These are phyloP conservation scores for Phylloscopus trochiloides DNA, from an alignment of 2,113 vertebrate genomes.

Conservation along the genomic window DNA sequence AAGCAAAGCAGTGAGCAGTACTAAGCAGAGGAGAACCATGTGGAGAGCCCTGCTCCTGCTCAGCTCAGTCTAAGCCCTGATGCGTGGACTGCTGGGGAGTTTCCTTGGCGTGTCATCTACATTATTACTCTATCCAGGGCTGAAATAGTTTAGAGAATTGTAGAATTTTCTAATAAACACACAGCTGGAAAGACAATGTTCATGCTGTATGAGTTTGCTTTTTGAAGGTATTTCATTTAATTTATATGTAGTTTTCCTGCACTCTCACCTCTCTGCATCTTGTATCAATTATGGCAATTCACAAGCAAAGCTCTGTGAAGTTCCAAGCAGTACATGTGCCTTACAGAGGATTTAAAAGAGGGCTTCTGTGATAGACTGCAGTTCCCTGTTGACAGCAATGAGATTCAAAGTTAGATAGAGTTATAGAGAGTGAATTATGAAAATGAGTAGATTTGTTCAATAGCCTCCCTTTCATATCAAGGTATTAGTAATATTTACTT, in stretches of 20 bases:
- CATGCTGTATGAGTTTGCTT: not conserved
- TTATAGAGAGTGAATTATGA: not conserved
- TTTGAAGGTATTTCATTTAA: not conserved
- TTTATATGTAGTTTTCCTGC: not conserved
- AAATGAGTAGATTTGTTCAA: not conserved
- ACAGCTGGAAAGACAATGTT: not conserved
- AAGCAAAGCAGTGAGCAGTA: not conserved
- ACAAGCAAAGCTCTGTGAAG: not conserved
- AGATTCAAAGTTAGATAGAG: not conserved
- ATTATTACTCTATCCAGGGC: not conserved
- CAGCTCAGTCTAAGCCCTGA: not conserved
- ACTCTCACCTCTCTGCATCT: not conserved
- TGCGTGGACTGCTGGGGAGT: not conserved
- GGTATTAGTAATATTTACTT: not conserved
- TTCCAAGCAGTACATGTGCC: not conserved
- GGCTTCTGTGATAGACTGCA: not conserved
- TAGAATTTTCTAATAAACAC: not conserved
- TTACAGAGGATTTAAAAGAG: not conserved
- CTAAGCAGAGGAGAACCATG: not conserved
- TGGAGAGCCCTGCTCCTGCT: not conserved
- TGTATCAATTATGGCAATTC: not conserved
- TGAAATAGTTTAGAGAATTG: not conserved
- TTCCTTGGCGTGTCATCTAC: fast-evolving
- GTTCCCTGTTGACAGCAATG: not conserved
- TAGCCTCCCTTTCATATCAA: not conserved